Base-by-base conservation (phyloP, 2,888 invertebrate genomes). In the Tinea pellionella region DNA sequence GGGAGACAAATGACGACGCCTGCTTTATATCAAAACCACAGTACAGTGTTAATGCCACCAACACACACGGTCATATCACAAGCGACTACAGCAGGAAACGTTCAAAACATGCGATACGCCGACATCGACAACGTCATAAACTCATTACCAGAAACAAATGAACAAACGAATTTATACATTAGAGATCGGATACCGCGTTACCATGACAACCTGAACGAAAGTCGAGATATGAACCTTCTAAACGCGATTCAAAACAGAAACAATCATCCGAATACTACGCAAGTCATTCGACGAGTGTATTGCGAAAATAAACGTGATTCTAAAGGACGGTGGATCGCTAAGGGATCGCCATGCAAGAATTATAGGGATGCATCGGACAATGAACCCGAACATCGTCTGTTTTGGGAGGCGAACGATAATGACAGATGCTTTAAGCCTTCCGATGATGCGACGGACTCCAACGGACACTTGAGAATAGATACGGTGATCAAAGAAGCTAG, bases 391-490 rank as follows among this genome's bases (percentile, higher is more conserved):
- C 37, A 37, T 2, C 37, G n/a, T 12, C 62, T 86, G 18, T 88
- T 84, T 64, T 88, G 88, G 88, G 88, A 88, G 63, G 78, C 80
- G 0, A 81, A 78, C 58, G 82, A 61, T 88, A 88, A 88, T 55
- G 88, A 88, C 61, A 86, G 87, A 64, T 84, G 85, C 66, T 85
- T 83, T 61, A 88, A 85, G 61, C 85, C 88, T 0, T 78, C 76
- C 0, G 75, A 67, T 64, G 87, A 88, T 57, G 84, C 86, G 64
- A 75, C 78, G 0, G 80, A 84, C 0, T 84, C 83, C 0, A 87
- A 88, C 0, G 68, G 78, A 0, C 83, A 80, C 32, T 68, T 83
- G 69, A 68, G 88, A 51, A 64, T 88, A n/a, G 84, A 88, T 62
- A 85, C 88, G 0, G 88, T 88, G 3, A 88, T 88, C 18, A 88